phyloP scores from a whole-genome alignment of 2,888 invertebrate genomes.

The Pollenia amentaria region DNA sequence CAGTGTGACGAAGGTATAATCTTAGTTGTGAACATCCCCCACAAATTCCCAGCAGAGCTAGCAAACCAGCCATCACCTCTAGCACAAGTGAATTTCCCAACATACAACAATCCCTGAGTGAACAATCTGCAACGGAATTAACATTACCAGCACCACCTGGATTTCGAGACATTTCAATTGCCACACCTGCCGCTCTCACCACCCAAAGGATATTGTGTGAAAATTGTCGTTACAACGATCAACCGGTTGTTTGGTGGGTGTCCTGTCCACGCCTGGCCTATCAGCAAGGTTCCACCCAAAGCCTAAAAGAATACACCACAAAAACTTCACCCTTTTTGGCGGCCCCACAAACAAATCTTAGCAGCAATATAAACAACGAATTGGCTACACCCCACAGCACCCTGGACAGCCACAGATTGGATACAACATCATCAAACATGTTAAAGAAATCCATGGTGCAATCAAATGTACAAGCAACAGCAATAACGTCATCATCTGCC shows the following conservation, averaged over 20 bases:
- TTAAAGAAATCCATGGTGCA: conserved; percentile 73
- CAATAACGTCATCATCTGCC: conserved; percentile 40
- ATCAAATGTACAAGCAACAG: conserved; percentile 59
- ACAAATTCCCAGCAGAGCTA: conserved; percentile 42
- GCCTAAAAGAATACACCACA: conserved; percentile 61
- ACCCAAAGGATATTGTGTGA: conserved; percentile 79
- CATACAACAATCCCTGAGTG: conserved; percentile 48
- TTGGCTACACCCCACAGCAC: conserved; percentile 63
- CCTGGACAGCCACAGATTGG: conserved; percentile 55
- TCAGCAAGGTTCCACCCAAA: conserved; percentile 77
- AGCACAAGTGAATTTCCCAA: conserved; percentile 17
- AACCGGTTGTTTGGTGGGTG: conserved; percentile 84
- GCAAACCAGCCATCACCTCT: not conserved
- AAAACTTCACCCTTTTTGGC: conserved; percentile 40
- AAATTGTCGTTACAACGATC: conserved; percentile 83
- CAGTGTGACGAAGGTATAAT: conserved; percentile 84
- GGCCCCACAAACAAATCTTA: conserved; percentile 2
- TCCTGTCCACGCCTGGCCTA: conserved; percentile 83
- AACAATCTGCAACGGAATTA: conserved; percentile 69
- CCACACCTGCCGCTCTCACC: conserved; percentile 74
- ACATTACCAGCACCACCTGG: conserved; percentile 66
- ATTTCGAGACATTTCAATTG: conserved; percentile 71
- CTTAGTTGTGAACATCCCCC: conserved; percentile 82
- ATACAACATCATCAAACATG: conserved; percentile 73
- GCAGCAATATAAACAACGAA: conserved; percentile 47